phyloP scores from a whole-genome alignment of 2,113 vertebrate genomes.

The Hirundichthys speculiger region DNA sequence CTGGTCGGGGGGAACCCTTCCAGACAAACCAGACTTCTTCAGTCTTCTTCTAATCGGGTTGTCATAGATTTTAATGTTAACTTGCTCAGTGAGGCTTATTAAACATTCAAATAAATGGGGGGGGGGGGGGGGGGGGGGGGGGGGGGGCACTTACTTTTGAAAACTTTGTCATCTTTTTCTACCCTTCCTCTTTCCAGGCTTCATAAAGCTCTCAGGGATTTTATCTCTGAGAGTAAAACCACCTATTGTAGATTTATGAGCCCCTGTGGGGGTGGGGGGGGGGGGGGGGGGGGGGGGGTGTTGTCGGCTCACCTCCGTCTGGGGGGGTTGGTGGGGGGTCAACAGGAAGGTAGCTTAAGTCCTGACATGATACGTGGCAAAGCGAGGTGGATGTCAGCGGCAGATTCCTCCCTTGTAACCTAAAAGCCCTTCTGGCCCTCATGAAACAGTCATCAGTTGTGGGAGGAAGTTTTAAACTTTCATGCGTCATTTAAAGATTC shows the following conservation, averaged over 20 bases:
- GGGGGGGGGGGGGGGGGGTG: neutral
- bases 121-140: too few species aligned
- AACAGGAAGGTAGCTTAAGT: neutral
- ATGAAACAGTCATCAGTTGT: constrained; percentile 73
- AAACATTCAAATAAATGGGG: too few species aligned
- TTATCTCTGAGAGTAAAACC: constrained; percentile 17
- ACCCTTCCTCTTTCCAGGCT: constrained; percentile 13
- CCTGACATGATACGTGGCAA: neutral
- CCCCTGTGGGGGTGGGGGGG: neutral
- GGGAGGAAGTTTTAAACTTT: constrained; percentile 64
- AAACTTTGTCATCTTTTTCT: constrained; percentile 34
- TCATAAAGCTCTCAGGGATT: constrained; percentile 17
- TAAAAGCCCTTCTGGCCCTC: constrained; percentile 54
- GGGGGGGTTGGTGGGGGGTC: neutral
- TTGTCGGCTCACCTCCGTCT: constrained; percentile 2
- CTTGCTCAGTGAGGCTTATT: too few species aligned
- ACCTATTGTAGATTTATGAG: constrained; percentile 2
- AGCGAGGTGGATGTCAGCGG: constrained; percentile 26
- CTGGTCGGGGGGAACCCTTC: too few species aligned
- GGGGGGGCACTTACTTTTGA: too few species aligned
- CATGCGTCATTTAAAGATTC: constrained; percentile 70
- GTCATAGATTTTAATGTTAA: too few species aligned
- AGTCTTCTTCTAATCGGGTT: too few species aligned
- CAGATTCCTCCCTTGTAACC: constrained; percentile 53
- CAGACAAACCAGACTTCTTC: too few species aligned